These are phyloP conservation scores for Gyps fulvus DNA, from an alignment of 2,113 vertebrate species.

Conservation along the genomic window DNA sequence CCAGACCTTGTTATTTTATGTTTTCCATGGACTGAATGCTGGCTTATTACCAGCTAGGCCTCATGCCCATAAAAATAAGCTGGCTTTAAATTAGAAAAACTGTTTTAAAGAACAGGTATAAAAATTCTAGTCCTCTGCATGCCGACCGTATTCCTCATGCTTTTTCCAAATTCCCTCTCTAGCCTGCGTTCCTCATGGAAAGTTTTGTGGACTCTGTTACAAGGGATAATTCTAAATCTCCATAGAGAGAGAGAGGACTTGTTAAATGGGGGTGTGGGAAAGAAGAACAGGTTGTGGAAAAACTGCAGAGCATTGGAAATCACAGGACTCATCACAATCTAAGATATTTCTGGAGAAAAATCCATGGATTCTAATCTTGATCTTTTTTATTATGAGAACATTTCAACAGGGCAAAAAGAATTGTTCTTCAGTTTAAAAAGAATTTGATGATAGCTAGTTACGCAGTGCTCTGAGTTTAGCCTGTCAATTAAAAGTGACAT, in stretches of 20 bases:
- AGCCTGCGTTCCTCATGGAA: background rate
- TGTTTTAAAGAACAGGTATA: background rate
- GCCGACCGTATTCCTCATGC: rapidly evolving
- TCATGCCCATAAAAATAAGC: background rate
- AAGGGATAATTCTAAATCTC: background rate
- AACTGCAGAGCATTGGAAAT: background rate
- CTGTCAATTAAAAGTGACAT: background rate
- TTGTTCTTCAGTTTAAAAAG: background rate
- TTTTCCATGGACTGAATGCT: background rate
- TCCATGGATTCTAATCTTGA: background rate
- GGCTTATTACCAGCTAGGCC: background rate
- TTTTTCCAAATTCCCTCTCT: background rate
- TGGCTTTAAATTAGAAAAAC: background rate
- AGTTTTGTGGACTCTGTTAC: background rate
- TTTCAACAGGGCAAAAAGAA: background rate
- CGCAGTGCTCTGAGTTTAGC: background rate
- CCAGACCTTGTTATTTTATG: background rate
- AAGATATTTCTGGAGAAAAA: background rate
- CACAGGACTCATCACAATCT: background rate
- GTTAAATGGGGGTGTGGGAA: background rate
- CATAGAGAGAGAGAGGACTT: background rate
- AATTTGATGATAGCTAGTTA: background rate
- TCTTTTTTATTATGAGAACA: background rate
- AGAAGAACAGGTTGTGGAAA: background rate
- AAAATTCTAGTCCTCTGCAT: background rate